Evolutionary conservation across 2,113 vertebrate genomes (phyloP).

Genomic region (Chrysochloris asiatica): DNA sequence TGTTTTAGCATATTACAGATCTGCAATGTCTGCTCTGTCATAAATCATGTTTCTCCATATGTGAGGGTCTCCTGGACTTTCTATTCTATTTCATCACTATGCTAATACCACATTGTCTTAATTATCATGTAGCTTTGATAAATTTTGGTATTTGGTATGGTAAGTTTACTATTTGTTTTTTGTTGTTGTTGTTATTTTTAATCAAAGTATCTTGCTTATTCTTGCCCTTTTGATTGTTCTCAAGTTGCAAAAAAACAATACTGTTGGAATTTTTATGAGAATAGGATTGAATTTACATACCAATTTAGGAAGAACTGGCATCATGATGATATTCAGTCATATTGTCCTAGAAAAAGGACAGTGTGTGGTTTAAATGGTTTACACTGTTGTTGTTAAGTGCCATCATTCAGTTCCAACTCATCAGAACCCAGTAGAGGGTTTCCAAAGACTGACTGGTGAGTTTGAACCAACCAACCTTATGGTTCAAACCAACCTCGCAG

Average conservation of each 20-base stretch:
- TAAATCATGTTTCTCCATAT: neutral
- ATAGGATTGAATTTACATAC: neutral
- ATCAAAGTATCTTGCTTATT: neutral
- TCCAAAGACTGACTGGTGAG: too few relatives aligned
- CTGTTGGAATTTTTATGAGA: neutral
- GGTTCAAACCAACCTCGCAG: too few relatives aligned
- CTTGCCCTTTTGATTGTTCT: neutral
- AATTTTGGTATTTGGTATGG: neutral
- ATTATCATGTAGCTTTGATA: neutral
- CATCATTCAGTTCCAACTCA: too few relatives aligned
- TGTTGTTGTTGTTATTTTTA: neutral
- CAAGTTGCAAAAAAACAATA: neutral
- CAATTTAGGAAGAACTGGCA: neutral
- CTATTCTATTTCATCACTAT: neutral
- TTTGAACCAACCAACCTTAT: too few relatives aligned
- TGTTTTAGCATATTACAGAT: neutral
- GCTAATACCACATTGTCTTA: neutral
- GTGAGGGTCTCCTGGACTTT: neutral
- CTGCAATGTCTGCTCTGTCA: neutral
- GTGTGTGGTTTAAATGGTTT: neutral
- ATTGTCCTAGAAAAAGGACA: neutral
- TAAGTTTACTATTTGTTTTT: slow-evolving; percentile 20
- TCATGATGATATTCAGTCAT: neutral
- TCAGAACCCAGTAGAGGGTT: too few relatives aligned
- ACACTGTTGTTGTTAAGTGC: too few relatives aligned